Conservation (phyloP, 2,888 invertebrate genomes). For the Trachelus tabidus region DNA sequence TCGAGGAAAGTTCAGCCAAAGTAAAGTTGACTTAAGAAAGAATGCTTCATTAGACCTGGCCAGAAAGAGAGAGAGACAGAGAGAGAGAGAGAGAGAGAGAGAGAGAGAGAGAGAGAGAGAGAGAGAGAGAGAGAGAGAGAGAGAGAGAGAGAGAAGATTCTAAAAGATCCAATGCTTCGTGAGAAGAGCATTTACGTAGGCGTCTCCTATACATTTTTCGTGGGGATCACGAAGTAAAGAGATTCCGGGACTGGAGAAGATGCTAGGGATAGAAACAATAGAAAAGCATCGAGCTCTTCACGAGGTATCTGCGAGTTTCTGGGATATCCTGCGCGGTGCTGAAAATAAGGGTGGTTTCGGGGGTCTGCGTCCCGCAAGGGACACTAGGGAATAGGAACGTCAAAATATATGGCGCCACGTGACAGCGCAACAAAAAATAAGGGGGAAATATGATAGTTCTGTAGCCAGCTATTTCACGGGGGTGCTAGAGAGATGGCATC, state of each 20-base stretch:
- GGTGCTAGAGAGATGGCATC: slow-evolving; percentile 4
- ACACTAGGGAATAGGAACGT: slow-evolving; percentile 45
- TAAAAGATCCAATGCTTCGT: too few relatives aligned
- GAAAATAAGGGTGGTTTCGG: slow-evolving; percentile 22
- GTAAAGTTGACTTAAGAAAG: slow-evolving; percentile 35
- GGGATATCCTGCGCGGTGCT: slow-evolving; percentile 6
- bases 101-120: too few relatives aligned
- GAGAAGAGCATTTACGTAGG: not conserved
- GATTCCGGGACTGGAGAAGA: not conserved
- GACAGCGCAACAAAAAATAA: slow-evolving; percentile 51
- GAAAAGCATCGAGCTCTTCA: not conserved
- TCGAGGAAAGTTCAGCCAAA: slow-evolving; percentile 31
- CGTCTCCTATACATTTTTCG: not conserved
- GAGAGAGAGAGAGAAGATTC: too few relatives aligned
- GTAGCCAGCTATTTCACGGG: slow-evolving; percentile 50
- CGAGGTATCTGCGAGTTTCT: not conserved
- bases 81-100: too few relatives aligned
- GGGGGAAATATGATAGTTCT: slow-evolving; percentile 55
- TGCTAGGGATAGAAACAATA: not conserved
- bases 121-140: too few relatives aligned
- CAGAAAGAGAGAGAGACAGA: too few relatives aligned
- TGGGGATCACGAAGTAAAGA: not conserved
- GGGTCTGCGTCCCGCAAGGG: slow-evolving; percentile 30
- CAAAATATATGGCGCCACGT: slow-evolving; percentile 51
- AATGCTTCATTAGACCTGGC: slow-evolving; percentile 32